Evolutionary conservation across 2,797 vertebrate species (phyloP), one percentile per base, ranked within the genome.

Genomic region (Vespertilio murinus): DNA sequence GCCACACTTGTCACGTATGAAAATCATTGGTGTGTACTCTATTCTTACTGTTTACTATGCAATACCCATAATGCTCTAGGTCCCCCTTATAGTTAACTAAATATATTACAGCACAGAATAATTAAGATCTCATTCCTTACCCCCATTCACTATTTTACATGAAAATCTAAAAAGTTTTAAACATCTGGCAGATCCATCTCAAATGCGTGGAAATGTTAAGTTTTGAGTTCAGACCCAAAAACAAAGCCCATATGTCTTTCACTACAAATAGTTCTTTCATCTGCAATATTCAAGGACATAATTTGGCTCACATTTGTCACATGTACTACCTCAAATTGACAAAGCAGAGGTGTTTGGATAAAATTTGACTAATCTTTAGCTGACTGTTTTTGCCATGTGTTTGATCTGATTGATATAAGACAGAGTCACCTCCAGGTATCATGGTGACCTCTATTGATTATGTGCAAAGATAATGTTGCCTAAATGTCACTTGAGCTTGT

Each of bases 181-280:
- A 49, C 54, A 74, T 93, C 84, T 94, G 80, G 64, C 49, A 95
- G 52, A 82, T 11, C 14, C 49, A 75, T 67, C 28, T 42, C 73
- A 95, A 94, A 84, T 81, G 69, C 88, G 77, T 95, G 14, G 35
- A 65, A 90, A 94, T 56, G 11, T 81, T 91, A 91, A 88, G 38
- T n/a, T 80, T 92, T 90, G 52, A 80, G 38, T 59, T 85, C 52
- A 54, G 84, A 88, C 85, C 52, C 73, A 88, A 59, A 90, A 91
- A 95, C 79, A 96, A 92, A 94, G 73, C 40, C 67, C 85, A 95
- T 78, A 96, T 95, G 59, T 40, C 65, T 89, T 95, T 94, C 45
- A 71, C 80, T 93, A 93, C 38, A 88, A 96, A 94, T 40, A 82
- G 42, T 92, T 94, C 93, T 91, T 84, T 90, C 67, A 74, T 88